These are phyloP conservation scores for Drosophila nebulosa DNA, from an alignment of 1,140 invertebrate genomes.

Conservation along the genomic window DNA sequence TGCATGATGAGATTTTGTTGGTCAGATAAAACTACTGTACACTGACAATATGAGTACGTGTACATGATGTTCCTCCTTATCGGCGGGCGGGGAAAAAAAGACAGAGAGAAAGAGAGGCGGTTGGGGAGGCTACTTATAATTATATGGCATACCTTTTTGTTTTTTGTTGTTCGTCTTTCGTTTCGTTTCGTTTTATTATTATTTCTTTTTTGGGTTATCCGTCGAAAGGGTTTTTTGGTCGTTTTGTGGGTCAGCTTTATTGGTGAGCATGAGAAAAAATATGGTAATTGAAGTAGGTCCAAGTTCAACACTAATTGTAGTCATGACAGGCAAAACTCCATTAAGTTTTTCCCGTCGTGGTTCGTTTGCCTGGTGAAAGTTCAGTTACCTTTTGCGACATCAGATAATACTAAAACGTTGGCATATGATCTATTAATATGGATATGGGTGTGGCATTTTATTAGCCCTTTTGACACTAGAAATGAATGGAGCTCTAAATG, in stretches of 20 bases:
- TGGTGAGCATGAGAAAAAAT: conserved; percentile 43
- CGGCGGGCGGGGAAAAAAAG: background rate
- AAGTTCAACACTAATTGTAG: conserved; percentile 30
- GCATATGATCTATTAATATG: background rate
- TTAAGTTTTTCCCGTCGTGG: conserved; percentile 11
- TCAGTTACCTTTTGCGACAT: conserved; percentile 35
- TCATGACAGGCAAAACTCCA: conserved; percentile 37
- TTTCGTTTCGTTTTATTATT: conserved; percentile 16
- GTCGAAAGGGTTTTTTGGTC: conserved; percentile 32
- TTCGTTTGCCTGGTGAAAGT: conserved; percentile 36
- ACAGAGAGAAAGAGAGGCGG: background rate
- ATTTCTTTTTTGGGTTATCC: conserved; percentile 20
- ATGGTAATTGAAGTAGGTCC: conserved; percentile 45
- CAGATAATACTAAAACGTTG: background rate
- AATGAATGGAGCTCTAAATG: too few relatives aligned
- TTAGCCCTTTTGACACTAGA: background rate
- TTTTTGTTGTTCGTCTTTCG: conserved; percentile 7
- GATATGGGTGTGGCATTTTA: background rate
- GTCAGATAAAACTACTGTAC: conserved; percentile 28
- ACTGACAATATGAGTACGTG: background rate
- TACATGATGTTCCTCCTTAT: background rate
- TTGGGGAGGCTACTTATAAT: conserved; percentile 26
- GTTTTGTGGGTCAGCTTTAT: conserved; percentile 33
- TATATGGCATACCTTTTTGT: conserved; percentile 33
- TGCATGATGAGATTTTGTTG: conserved; percentile 33